A percentile compares a stretch with the other conserved stretches of the same genome.
phyloP scores from a whole-genome alignment of 2,888 invertebrate genomes.

The Abrostola triplasia region DNA sequence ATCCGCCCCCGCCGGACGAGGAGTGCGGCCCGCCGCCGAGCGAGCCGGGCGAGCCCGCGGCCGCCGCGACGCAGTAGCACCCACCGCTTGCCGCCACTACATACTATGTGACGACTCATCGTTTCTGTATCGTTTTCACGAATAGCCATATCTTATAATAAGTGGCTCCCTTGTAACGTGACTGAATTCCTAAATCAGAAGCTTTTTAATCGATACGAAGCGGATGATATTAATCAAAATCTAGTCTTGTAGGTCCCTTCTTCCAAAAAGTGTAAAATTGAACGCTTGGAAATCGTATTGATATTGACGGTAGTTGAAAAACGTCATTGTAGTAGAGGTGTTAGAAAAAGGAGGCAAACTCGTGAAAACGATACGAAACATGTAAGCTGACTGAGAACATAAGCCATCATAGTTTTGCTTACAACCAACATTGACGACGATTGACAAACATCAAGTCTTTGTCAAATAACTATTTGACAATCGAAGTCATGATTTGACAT shows the following conservation, averaged over 20 bases:
- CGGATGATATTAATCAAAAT: too few relatives aligned
- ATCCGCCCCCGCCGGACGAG: constrained; percentile 90
- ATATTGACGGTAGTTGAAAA: too few relatives aligned
- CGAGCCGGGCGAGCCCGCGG: constrained; percentile 28
- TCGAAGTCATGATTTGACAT: constrained; percentile 32
- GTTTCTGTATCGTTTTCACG: constrained; percentile 50
- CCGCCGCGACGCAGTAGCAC: constrained; percentile 31
- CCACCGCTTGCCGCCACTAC: constrained; percentile 39
- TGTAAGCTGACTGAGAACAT: constrained; percentile 48
- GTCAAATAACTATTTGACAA: constrained; percentile 36
- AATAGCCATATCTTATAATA: constrained; percentile 14
- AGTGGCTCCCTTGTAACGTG: too few relatives aligned
- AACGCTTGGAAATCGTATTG: too few relatives aligned
- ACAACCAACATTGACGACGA: constrained; percentile 25
- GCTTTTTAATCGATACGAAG: too few relatives aligned
- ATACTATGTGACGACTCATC: constrained; percentile 37
- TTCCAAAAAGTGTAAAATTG: too few relatives aligned
- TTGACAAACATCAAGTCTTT: constrained; percentile 24
- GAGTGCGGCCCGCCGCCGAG: constrained; percentile 50
- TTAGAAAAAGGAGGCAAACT: background rate
- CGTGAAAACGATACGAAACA: constrained; percentile 45
- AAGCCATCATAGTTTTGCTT: constrained; percentile 46
- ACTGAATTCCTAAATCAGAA: too few relatives aligned
- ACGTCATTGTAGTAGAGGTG: too few relatives aligned
- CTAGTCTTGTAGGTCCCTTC: too few relatives aligned